Base-by-base conservation (phyloP, 2,113 vertebrate genomes). In the Hippocampus guttulatus region DNA sequence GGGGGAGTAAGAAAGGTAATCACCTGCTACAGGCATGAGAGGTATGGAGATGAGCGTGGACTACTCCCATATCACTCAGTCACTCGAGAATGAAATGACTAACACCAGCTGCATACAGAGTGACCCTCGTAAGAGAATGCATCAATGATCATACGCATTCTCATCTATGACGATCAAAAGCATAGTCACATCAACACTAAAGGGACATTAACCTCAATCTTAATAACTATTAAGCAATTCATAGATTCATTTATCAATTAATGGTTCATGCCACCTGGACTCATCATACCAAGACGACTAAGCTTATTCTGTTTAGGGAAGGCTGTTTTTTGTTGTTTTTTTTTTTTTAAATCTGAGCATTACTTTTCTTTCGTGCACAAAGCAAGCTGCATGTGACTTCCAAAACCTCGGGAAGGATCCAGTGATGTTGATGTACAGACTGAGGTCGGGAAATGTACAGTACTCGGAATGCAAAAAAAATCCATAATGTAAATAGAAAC, bases 1-100 rank as follows among this genome's bases (percentile, higher is more conserved):
- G 54, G 49, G 69, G 38, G 74, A 71, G 69, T 68, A 64, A 71
- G 75, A 80, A 75, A 88, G 73, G 84, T 77, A 88, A 87, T 83
- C 84, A 84, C 71, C 76, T 75, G 70, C 74, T 76, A 69, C 54
- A 65, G 62, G 58, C 78, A 71, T 55, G 64, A 82, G 68, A 77
- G 68, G 23, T 76, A 81, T 71, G 77, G 74, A 85, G 74, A 83
- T 72, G 75, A 70, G 69, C 18, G 41, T 40, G 18, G 45, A 74
- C 60, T 27, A 52, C 64, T 78, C 67, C 64, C 49, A 70, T 64
- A 70, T 84, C 64, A 77, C 65, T 73, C 3, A 76, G 69, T 41
- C 54, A 62, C 49, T 69, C 62, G 62, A 82, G 54, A 47, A 67
- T 41, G 63, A 77, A 78, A 84, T 75, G 27, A 55, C 58, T 66